phyloP scores from a whole-genome alignment of 2,113 vertebrate species.

The Phyllostomus hastatus region DNA sequence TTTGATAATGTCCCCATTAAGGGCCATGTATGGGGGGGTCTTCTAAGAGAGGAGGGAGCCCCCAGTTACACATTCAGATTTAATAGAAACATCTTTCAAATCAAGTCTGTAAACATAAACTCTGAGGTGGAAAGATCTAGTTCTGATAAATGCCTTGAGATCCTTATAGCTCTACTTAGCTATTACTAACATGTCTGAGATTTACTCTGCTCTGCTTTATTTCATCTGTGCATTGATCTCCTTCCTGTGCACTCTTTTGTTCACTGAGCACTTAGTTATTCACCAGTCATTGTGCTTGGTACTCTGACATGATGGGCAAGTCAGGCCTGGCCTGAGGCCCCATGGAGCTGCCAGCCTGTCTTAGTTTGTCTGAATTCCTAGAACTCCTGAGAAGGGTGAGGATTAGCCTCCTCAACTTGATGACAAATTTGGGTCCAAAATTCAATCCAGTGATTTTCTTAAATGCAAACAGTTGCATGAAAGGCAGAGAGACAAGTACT shows the following conservation, averaged over 20 bases:
- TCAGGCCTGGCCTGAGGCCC: neutral
- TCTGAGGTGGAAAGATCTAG: neutral
- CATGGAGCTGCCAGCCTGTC: neutral
- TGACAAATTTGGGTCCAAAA: neutral
- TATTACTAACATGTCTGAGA: neutral
- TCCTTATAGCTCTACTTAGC: neutral
- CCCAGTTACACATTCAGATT: neutral
- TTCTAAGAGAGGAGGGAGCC: neutral
- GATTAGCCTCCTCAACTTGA: neutral
- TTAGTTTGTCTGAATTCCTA: neutral
- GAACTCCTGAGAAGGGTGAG: neutral
- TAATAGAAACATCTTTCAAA: neutral
- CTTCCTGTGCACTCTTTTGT: neutral
- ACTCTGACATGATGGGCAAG: neutral
- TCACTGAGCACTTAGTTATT: neutral
- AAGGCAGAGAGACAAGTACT: neutral
- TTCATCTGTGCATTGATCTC: neutral
- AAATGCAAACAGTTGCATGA: neutral
- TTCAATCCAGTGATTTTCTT: neutral
- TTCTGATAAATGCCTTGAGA: neutral
- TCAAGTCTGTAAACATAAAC: neutral
- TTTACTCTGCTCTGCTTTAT: neutral
- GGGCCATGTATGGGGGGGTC: neutral
- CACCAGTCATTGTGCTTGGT: neutral
- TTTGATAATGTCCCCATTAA: neutral